phyloP scores from a whole-genome alignment of 2,888 invertebrate species.

The Eremobia ochroleuca region DNA sequence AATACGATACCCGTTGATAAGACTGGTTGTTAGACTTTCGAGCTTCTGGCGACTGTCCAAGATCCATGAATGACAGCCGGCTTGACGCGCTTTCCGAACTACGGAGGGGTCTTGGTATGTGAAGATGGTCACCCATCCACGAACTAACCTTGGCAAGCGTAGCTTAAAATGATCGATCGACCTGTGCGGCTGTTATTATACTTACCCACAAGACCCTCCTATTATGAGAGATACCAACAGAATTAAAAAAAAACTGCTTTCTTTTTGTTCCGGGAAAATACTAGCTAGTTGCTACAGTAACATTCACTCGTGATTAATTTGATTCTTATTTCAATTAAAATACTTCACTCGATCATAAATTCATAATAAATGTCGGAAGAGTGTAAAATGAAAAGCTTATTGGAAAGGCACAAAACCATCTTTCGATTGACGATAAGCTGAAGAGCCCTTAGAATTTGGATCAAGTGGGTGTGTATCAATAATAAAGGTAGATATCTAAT shows the following conservation, averaged over 20 bases:
- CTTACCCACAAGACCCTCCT: too few species aligned
- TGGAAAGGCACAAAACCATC: neutral
- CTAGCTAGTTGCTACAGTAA: neutral
- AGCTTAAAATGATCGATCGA: too few species aligned
- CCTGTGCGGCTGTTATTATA: too few species aligned
- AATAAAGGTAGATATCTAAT: constrained; percentile 7
- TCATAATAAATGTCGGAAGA: constrained; percentile 10
- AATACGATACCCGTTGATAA: too few species aligned
- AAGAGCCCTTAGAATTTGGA: constrained; percentile 8
- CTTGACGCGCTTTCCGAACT: too few species aligned
- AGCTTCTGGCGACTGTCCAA: too few species aligned
- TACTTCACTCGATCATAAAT: neutral
- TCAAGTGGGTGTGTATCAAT: constrained; percentile 8
- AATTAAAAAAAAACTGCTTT: constrained; percentile 1
- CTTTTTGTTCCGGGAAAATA: neutral
- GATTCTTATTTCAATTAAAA: constrained; percentile 3
- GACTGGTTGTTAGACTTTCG: too few species aligned
- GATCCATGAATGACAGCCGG: too few species aligned
- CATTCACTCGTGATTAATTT: neutral
- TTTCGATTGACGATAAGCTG: constrained; percentile 1
- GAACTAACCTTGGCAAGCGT: too few species aligned
- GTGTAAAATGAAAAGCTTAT: neutral
- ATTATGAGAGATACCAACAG: neutral
- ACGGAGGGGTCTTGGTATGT: too few species aligned
- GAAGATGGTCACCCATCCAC: too few species aligned